phyloP scores from a whole-genome alignment of 2,888 invertebrate species.

The Lacanobia wlatinum region DNA sequence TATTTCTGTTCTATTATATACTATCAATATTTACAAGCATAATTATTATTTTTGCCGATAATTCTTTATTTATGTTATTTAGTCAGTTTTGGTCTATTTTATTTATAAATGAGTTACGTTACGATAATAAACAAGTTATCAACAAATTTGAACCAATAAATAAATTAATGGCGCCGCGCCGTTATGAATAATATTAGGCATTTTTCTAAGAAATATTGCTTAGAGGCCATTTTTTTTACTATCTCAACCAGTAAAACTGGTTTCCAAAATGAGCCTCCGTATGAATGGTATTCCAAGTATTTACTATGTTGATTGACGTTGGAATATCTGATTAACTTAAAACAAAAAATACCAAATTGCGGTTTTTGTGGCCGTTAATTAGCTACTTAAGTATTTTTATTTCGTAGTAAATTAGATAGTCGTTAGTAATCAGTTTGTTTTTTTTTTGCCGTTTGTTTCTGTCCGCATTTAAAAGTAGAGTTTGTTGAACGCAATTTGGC shows the following conservation, averaged over 20 bases:
- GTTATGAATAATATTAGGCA: background rate
- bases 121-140: background rate
- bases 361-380: background rate
- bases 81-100: no score
- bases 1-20: no score
- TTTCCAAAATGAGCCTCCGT: slow-evolving; percentile 1
- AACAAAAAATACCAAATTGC: background rate
- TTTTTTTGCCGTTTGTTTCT: background rate
- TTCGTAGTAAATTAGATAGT: background rate
- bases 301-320: slow-evolving; percentile 13
- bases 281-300: slow-evolving; percentile 18
- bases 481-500: background rate
- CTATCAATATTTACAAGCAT: no score
- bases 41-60: no score
- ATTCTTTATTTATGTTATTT: no score
- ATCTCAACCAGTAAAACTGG: slow-evolving; percentile 18
- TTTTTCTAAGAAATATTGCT: slow-evolving; percentile 2
- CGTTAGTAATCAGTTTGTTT: background rate
- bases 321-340: background rate
- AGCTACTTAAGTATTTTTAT: background rate
- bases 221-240: background rate
- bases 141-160: slow-evolving; percentile 13
- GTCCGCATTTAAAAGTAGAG: background rate
- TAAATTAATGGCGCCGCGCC: slow-evolving; percentile 5
- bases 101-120: background rate